Evolutionary conservation across 2,113 vertebrate species (phyloP), one percentile per base, ranked within the genome.

Genomic region (Stictonetta naevosa): DNA sequence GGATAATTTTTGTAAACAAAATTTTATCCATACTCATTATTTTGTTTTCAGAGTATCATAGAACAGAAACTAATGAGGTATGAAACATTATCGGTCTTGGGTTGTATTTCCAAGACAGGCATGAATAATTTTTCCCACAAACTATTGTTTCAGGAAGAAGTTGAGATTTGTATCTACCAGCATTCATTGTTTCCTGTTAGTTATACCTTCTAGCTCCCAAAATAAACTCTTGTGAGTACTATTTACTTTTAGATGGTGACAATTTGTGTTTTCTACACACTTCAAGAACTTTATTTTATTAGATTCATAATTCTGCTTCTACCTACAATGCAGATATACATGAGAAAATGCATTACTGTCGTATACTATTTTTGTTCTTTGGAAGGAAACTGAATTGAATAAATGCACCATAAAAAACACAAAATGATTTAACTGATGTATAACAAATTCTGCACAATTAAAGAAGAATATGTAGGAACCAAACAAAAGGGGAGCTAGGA

Each of bases 241-340:
- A 64, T 88, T 50, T 68, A 80, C 73, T 96, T 75, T 90, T 88
- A 95, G 80, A 42, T 86, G 38, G 64, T 26, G 42, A 76, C 64
- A 95, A 90, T 93, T 83, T 92, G 55, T 92, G 86, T 93, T 92
- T 91, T 94, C 85, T 66, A 94, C 72, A 88, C 76, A 76, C 48
- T 66, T 88, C 53, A 75, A 82, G 79, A 96, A 96, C 29, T 86
- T 86, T 56, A 68, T 92, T 93, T 83, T 36, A 81, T 83, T 31
- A 62, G 85, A 78, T 86, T 81, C 60, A 79, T 86, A 94, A 86
- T 93, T 95, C 86, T 87, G 50, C 29, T 85, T 67, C 87, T 90
- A 19, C 68, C 21, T 44, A 53, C 86, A 94, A 72, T 42, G 84
- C 77, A 83, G 38, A 15, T 44, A n/a, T 31, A 75, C 11, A 14